Evolutionary conservation across 1,140 invertebrate genomes (phyloP).

Genomic region (Dendrolimus kikuchii): DNA sequence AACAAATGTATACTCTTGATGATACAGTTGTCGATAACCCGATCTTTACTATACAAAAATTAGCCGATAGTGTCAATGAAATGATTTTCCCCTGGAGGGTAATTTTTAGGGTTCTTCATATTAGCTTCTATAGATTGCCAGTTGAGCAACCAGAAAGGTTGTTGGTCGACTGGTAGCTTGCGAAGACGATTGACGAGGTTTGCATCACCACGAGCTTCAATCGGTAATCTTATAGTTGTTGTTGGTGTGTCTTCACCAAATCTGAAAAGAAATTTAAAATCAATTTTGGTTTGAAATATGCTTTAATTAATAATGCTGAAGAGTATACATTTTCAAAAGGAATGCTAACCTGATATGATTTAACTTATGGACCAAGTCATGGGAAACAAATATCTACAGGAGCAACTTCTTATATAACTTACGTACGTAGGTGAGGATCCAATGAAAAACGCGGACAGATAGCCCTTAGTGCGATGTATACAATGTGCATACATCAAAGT

Average conservation of each 20-base stretch:
- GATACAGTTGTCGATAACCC: too few species aligned
- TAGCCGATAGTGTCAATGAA: conserved; percentile 15
- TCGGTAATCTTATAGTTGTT: conserved; percentile 35
- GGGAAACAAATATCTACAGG: too few species aligned
- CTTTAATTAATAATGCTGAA: neutral
- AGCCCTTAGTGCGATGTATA: too few species aligned
- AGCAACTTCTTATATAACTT: too few species aligned
- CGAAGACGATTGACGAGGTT: conserved; percentile 55
- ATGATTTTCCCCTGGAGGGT: conserved; percentile 23
- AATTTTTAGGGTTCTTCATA: conserved; percentile 30
- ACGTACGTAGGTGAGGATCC: too few species aligned
- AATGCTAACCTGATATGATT: too few species aligned
- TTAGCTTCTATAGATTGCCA: conserved; percentile 36
- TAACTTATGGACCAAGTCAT: too few species aligned
- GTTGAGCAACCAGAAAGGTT: conserved; percentile 71
- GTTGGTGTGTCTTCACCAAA: conserved; percentile 26
- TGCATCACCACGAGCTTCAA: conserved; percentile 62
- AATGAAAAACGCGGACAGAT: too few species aligned
- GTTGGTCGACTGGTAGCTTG: conserved; percentile 55
- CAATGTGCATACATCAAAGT: too few species aligned
- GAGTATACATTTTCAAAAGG: neutral
- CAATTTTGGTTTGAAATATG: too few species aligned
- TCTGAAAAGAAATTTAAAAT: conserved; percentile 21
- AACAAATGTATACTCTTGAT: too few species aligned
- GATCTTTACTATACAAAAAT: too few species aligned